phyloP scores from a whole-genome alignment of 1,140 invertebrate species.

The Ruditapes philippinarum region DNA sequence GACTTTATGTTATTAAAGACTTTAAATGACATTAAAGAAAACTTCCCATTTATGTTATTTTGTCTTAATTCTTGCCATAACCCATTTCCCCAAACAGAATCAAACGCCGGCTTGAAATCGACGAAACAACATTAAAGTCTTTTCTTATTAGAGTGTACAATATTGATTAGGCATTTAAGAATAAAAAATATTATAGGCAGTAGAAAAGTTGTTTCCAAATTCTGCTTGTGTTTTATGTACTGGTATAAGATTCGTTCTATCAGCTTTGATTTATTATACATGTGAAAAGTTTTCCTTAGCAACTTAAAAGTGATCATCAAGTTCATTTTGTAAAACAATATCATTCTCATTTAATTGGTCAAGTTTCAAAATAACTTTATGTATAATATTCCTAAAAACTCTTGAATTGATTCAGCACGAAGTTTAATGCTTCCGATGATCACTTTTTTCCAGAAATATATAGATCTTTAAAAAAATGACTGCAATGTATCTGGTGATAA shows the following conservation, averaged over 20 bases:
- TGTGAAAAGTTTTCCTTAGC: neutral
- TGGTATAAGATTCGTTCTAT: neutral
- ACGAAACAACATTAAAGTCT: too few relatives aligned
- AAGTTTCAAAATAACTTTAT: too few relatives aligned
- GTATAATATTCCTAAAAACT: too few relatives aligned
- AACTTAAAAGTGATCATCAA: conserved; percentile 13
- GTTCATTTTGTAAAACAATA: too few relatives aligned
- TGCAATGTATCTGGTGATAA: too few relatives aligned
- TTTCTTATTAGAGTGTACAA: neutral
- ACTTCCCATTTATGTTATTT: neutral
- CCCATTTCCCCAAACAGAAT: neutral
- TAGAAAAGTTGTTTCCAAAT: conserved; percentile 3
- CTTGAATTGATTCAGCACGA: too few relatives aligned
- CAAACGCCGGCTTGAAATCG: neutral
- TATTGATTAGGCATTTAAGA: neutral
- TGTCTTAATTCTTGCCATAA: neutral
- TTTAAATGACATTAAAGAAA: neutral
- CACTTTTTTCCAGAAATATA: too few relatives aligned
- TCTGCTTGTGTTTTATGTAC: neutral
- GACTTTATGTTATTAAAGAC: neutral
- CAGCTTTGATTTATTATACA: neutral
- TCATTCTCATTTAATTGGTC: too few relatives aligned
- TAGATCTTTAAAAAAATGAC: too few relatives aligned
- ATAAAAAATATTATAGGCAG: neutral
- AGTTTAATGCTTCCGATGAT: too few relatives aligned